phyloP scores from a whole-genome alignment of 2,797 vertebrate species.

The Acanthurus leucopareius region DNA sequence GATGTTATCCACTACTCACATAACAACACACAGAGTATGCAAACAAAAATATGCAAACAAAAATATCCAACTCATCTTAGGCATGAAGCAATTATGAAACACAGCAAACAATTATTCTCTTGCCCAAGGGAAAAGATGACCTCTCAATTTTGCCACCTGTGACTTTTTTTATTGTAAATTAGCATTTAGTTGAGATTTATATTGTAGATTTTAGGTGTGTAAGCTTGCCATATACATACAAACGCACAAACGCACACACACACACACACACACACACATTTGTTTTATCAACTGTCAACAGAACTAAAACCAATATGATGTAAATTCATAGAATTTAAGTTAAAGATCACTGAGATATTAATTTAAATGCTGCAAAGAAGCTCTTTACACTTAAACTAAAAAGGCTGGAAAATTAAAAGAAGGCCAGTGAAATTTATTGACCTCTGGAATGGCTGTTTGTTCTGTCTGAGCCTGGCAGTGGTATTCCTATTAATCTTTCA shows the following conservation, averaged over 20 bases:
- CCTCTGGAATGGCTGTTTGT: slow-evolving; percentile 38
- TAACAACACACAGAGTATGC: neutral
- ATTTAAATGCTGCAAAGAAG: slow-evolving; percentile 20
- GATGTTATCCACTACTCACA: neutral
- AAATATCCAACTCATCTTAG: slow-evolving; percentile 6
- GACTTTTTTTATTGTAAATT: slow-evolving; percentile 25
- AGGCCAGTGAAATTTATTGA: slow-evolving; percentile 41
- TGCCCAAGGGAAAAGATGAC: slow-evolving; percentile 31
- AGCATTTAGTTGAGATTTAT: neutral
- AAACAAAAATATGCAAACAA: neutral
- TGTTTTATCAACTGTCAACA: neutral
- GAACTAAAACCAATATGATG: neutral
- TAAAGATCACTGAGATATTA: slow-evolving; percentile 23
- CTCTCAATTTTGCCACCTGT: neutral
- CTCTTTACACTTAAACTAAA: slow-evolving; percentile 6
- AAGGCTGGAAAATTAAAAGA: slow-evolving; percentile 1
- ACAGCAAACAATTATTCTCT: slow-evolving; percentile 13
- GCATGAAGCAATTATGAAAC: slow-evolving; percentile 30
- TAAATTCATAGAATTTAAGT: slow-evolving; percentile 1
- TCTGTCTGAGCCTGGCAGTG: slow-evolving; percentile 24
- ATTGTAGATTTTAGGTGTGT: neutral
- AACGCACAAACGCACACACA: no score
- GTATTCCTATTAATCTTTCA: slow-evolving; percentile 55
- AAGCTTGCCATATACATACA: neutral
- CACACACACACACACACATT: neutral